Base-by-base conservation (phyloP, 2,797 vertebrate species). In the Parotocinclus haroldoi region DNA sequence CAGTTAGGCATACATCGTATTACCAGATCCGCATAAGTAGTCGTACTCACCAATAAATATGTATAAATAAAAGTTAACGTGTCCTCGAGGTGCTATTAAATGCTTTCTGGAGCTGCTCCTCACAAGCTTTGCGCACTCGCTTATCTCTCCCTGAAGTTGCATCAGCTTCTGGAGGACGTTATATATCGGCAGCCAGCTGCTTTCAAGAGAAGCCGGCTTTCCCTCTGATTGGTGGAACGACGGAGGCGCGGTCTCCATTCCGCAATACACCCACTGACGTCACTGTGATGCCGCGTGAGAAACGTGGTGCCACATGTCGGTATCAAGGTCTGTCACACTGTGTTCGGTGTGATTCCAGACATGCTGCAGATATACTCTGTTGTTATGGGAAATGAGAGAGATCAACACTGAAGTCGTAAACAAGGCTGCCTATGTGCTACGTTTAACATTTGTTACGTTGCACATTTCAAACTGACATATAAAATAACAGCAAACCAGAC, bases 201-300 rank as follows among this genome's bases (percentile, higher is more conserved):
- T 52, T 67, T 52, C 18, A 67, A 72, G 36, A 68, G 80, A 72
- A 83, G 76, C 82, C 88, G 86, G 84, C 76, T 72, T 76, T n/a
- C 58, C 13, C 78, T 73, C 77, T 10, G 84, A 91, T 92, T 91
- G 91, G 91, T 9, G 17, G 75, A 66, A 6, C 10, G 51, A 7
- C 71, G 87, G 86, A 89, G 90, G 91, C 87, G 90, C 86, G 90
- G 82, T 79, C 79, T 73, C 63, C 59, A 38, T 56, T 55, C 1
- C 17, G 66, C 63, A 19, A 79, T 75, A 79, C 83, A n/a, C 84
- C 87, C 66, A 67, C 19, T 13, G 39, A 67, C 80, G 80, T 83
- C 79, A 79, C 16, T 9, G 12, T 5, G 19, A 38, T 6, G 52
- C 10, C 0, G 13, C 27, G 63, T 40, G 55, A 55, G 69, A 44